Percentiles rank a stretch among this genome's conserved stretches.
Evolutionary conservation across 2,113 vertebrate genomes (phyloP).

Genomic region (Phoenicopterus ruber): DNA sequence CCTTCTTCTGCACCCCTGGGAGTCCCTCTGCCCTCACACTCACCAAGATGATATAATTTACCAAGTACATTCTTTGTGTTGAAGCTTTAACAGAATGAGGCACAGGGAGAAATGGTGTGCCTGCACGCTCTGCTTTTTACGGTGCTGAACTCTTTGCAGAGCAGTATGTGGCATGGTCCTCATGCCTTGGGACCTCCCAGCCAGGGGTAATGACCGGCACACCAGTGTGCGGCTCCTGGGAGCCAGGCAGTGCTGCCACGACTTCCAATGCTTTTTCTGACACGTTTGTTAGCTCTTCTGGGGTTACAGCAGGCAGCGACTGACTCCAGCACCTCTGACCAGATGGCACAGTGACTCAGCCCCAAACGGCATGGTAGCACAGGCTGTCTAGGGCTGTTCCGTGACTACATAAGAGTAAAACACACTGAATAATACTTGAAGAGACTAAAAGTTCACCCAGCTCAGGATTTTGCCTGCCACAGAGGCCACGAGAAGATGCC

Average conservation of each 20-base stretch:
- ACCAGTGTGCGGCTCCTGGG: not conserved
- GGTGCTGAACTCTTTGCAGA: not conserved
- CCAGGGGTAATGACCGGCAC: accelerated
- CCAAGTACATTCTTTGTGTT: not conserved
- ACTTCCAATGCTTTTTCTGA: not conserved
- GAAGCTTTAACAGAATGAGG: not conserved
- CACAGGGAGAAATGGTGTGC: not conserved
- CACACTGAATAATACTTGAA: not conserved
- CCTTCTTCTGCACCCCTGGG: not conserved
- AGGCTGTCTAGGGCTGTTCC: not conserved
- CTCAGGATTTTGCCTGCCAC: not conserved
- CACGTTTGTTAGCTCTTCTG: not conserved
- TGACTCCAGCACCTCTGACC: not conserved
- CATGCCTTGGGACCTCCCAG: not conserved
- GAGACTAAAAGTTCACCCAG: not conserved
- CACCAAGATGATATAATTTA: not conserved
- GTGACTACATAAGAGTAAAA: not conserved
- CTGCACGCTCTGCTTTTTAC: accelerated
- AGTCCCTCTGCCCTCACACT: not conserved
- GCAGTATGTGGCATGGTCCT: not conserved
- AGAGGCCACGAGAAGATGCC: not conserved
- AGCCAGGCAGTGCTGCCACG: not conserved
- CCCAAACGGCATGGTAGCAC: too few species aligned
- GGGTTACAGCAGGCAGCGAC: not conserved
- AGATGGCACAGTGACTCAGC: not conserved